These are phyloP conservation scores for Erythrocebus patas DNA, from an alignment of 2,113 vertebrate genomes.

Conservation along the genomic window DNA sequence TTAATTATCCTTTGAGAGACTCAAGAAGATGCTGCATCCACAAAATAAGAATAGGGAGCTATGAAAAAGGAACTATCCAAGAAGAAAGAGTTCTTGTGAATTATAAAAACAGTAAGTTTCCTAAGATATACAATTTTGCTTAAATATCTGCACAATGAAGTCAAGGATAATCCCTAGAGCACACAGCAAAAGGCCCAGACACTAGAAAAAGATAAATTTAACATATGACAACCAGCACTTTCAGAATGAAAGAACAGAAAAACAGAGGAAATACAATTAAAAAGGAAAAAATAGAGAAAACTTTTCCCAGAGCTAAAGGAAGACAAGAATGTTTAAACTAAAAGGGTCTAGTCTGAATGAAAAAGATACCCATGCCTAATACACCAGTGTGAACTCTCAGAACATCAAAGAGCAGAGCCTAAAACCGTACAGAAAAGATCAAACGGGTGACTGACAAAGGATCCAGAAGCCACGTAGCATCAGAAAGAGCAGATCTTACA, in stretches of 20 bases:
- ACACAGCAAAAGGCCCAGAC: not conserved
- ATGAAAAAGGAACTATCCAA: not conserved
- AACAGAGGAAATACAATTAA: not conserved
- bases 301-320: not conserved
- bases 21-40: not conserved
- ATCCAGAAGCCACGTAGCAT: not conserved
- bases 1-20: not conserved
- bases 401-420: not conserved
- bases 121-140: not conserved
- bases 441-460: not conserved
- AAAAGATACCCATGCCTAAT: not conserved
- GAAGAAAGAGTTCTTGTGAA: not conserved
- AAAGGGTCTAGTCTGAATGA: not conserved
- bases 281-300: not conserved
- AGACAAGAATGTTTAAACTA: not conserved
- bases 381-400: not conserved
- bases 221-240: not conserved
- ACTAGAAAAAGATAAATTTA: not conserved
- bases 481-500: not conserved
- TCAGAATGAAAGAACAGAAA: not conserved
- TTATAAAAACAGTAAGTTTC: not conserved
- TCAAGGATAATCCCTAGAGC: not conserved
- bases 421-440: not conserved
- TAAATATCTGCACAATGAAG: not conserved
- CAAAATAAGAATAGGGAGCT: not conserved